Evolutionary conservation across 1,140 invertebrate genomes (phyloP), one percentile per base, ranked within the genome.

Genomic region (Cyrtorhinus lividipennis): DNA sequence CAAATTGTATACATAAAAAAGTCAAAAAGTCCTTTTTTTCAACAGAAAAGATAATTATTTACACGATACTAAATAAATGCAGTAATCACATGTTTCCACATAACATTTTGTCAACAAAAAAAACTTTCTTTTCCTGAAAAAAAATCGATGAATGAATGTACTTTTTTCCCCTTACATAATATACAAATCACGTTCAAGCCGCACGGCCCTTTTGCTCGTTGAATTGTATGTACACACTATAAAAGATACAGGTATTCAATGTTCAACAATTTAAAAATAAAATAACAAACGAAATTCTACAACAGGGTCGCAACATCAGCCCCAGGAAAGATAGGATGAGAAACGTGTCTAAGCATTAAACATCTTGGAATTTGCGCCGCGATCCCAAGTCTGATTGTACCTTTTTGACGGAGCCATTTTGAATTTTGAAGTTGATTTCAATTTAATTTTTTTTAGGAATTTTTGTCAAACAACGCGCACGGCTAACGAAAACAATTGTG

Each of bases 31-130:
- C 24, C 27, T 30, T n/a, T 59, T 30, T 59, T n/a, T 30, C 58
- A 59, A 59, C 58, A 59, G 58, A 59, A n/a, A n/a, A 59, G n/a
- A 59, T 30, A 59, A 59, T 59, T 59, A 59, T 59, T 59, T 59
- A 59, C 58, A 59, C 22, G 38, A 30, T 59, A 59, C 58, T 59
- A 59, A 59, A 59, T 59, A 59, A 59, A 59, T 59, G 58, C 58
- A 59, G 58, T 59, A 30, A 59, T 59, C 58, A 59, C 58, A 59
- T 59, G 58, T 59, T 59, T 59, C 58, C 58, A 59, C 24, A 30
- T 30, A 59, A 59, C 58, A 59, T 15, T 27, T 30, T 59, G 27
- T 22, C 27, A 59, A 24, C 27, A 59, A 57, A 57, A 59, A 30
- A 59, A 59, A 23, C 18, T 53, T 53, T 53, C 20, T 53, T 53